These are phyloP conservation scores for Drosophila neutralis DNA, from an alignment of 2,888 invertebrate species.

Conservation along the genomic window DNA sequence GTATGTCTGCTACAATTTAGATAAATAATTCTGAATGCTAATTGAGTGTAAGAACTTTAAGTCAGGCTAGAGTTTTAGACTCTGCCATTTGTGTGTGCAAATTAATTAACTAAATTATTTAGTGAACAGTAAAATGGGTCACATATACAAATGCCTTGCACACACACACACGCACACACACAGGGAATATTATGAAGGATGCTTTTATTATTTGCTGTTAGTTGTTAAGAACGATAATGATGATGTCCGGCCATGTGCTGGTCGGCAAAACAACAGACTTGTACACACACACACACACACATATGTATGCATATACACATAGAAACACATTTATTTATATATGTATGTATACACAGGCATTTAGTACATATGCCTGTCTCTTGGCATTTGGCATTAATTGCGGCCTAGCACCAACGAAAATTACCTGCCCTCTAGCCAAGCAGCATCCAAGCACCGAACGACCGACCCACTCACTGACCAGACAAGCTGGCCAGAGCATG, in stretches of 20 bases:
- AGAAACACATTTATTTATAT: not conserved
- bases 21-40: constrained; percentile 79
- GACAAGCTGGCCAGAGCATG: constrained; percentile 26
- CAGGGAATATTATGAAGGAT: constrained; percentile 71
- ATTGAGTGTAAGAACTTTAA: constrained; percentile 77
- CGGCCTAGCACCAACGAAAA: constrained; percentile 70
- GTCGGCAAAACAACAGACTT: constrained; percentile 16
- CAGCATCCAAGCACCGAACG: not conserved
- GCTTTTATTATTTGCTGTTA: constrained; percentile 75
- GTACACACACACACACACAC: constrained; percentile 11
- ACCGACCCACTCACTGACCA: constrained; percentile 12
- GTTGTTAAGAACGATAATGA: constrained; percentile 74
- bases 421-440: constrained; percentile 58
- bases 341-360: not conserved
- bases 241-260: constrained; percentile 76
- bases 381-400: constrained; percentile 76
- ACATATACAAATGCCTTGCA: constrained; percentile 3
- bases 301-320: not conserved
- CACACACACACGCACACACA: not conserved
- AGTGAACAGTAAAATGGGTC: constrained; percentile 53
- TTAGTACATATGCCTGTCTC: constrained; percentile 34
- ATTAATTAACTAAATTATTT: constrained; percentile 80
- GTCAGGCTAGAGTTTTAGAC: constrained; percentile 59
- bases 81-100: constrained; percentile 60
- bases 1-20: constrained; percentile 63